phyloP scores from a whole-genome alignment of 2,797 vertebrate genomes.

The Argentina silus region DNA sequence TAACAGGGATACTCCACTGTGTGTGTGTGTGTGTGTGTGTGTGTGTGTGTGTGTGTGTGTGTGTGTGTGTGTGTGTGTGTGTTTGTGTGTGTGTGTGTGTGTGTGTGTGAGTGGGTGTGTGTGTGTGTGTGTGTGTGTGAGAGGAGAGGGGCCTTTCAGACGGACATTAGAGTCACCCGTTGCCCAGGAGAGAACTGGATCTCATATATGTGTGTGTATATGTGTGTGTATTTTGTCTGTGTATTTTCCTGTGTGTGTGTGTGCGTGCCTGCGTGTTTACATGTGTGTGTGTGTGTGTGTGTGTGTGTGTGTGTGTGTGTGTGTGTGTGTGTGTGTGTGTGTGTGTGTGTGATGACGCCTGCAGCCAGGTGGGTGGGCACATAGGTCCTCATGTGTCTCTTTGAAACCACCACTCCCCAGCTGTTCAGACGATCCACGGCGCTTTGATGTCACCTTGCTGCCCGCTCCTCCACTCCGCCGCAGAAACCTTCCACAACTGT shows the following conservation, averaged over 20 bases:
- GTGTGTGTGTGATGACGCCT: not conserved
- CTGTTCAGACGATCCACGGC: constrained; percentile 42
- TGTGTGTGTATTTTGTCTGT: constrained; percentile 9
- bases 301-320: not conserved
- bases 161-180: constrained; percentile 40
- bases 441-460: constrained; percentile 46
- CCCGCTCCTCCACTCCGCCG: constrained; percentile 21
- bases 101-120: too few species aligned
- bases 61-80: not conserved
- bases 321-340: not conserved
- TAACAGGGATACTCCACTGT: not conserved
- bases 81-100: not conserved
- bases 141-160: constrained; percentile 38
- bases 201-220: constrained; percentile 30
- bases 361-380: constrained; percentile 50
- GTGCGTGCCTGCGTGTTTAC: constrained; percentile 1
- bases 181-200: too few species aligned
- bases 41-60: not conserved
- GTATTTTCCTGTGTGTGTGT: constrained; percentile 21
- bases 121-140: constrained; percentile 19
- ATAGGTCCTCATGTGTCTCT: constrained; percentile 33
- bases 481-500: constrained; percentile 26
- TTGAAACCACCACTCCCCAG: constrained; percentile 42
- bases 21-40: not conserved
- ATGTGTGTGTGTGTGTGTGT: not conserved